Evolutionary conservation across 2,888 invertebrate genomes (phyloP), one percentile per base, ranked within the genome.

Genomic region (Podabrus alpinus): DNA sequence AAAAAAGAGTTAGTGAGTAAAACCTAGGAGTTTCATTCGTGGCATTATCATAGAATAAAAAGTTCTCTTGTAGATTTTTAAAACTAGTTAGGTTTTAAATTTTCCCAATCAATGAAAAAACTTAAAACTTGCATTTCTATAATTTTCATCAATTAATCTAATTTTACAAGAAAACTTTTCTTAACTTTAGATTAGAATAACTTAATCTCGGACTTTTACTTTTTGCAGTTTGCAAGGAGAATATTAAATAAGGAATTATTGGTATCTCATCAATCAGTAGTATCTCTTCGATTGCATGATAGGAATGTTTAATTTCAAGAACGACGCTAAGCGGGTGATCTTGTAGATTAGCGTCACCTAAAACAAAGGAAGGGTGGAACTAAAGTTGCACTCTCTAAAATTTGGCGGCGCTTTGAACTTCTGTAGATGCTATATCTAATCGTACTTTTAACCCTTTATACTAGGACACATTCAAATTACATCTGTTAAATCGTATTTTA

Each of bases 341-440:
- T 73, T 66, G 69, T 73, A 76, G 79, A 78, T 79, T 78, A 77
- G 78, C 75, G 76, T 78, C 77, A 76, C 79, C 79, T 76, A 77
- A 78, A 77, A 79, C 79, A 79, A 79, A 79, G 79, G 77, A 79
- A 79, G 76, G 79, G 79, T 72, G 76, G 78, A 74, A 69, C 75
- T 69, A 75, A 76, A 67, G 59, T 72, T 69, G 75, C 71, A 73
- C 69, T 78, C 72, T 75, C 75, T 69, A 75, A 71, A 71, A 77
- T 73, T 72, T 76, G 74, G 71, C 61, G 73, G 59, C 75, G 76
- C 76, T 78, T 75, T 78, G 77, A 78, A 78, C 73, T 78, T 71
- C 68, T 24, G 69, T 72, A 73, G 77, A 78, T 77, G 76, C 72
- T 64, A 7, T n/a, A 45, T 64, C 74, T 71, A 69, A 71, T 74